These are phyloP conservation scores for Pristionchus mayeri DNA, from an alignment of 2,888 invertebrate genomes.

Conservation along the genomic window DNA sequence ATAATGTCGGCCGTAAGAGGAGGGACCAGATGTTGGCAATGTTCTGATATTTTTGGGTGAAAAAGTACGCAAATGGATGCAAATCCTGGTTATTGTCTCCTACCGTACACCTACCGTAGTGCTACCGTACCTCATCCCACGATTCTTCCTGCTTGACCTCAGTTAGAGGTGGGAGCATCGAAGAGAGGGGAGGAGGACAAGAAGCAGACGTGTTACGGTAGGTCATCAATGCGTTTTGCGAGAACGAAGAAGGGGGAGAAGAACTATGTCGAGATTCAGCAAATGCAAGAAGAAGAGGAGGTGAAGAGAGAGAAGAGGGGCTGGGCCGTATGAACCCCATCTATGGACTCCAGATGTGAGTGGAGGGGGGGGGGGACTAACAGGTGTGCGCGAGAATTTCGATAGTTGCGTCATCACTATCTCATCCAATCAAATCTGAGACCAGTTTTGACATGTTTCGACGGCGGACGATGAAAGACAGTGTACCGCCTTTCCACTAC, in stretches of 20 bases:
- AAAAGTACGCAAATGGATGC: no score
- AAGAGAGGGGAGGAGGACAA: not conserved
- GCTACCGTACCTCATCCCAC: conserved; percentile 28
- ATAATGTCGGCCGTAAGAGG: no score
- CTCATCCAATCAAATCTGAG: not conserved
- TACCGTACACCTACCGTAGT: no score
- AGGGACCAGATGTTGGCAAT: not conserved
- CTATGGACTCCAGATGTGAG: conserved; percentile 33
- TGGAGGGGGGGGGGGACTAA: not conserved
- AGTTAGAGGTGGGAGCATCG: not conserved
- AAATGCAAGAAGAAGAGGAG: not conserved
- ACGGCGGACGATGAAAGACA: no score
- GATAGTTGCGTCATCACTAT: not conserved
- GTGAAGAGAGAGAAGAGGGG: not conserved
- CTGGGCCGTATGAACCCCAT: not conserved
- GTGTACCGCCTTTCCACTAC: not conserved
- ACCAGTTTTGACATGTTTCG: not conserved
- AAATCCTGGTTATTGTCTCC: no score
- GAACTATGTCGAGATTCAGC: not conserved
- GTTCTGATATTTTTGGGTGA: no score
- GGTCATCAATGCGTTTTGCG: no score
- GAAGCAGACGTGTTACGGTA: not conserved
- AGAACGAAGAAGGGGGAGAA: not conserved
- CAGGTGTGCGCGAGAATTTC: not conserved
- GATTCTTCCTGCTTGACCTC: not conserved